Evolutionary conservation across 2,797 vertebrate genomes (phyloP), one percentile per base, ranked within the genome.

Genomic region (Gastrophryne carolinensis): DNA sequence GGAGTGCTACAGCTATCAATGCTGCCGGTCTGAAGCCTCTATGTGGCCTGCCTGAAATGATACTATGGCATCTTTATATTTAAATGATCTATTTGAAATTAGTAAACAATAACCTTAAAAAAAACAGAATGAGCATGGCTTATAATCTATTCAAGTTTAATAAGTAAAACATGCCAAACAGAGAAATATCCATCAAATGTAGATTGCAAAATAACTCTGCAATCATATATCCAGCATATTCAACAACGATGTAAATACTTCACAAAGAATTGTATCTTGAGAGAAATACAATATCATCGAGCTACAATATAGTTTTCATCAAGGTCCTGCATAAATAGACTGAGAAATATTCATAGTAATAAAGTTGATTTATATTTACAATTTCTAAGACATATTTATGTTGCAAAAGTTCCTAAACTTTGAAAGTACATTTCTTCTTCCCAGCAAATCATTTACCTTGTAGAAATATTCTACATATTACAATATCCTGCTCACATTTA

Each of bases 251-350:
- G 54, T 75, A 68, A 68, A 75, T 61, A 56, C 56, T 53, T 54
- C 24, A 62, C 64, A 68, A 68, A 68, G 73, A 61, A 75, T 68
- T 68, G 64, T 53, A 50, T 35, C 53, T 75, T 75, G 32, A 58
- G 53, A 67, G 64, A 68, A 75, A 75, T 61, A 52, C 73, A 68
- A 68, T 75, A 67, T 75, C 63, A 74, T 75, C 73, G 37, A 75
- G 23, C 54, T 68, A 44, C 64, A 75, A 68, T 75, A 68, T 68
- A 75, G 64, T 62, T 75, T 75, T 75, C 73, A 68, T 75, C 53
- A 75, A 58, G 53, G 37, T 56, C 12, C 39, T 67, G 63, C 61
- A 75, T 75, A 75, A 75, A 75, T 67, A 75, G 60, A 73, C 30
- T 32, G 44, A 68, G 64, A 75, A 75, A 68, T 68, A 75, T 68